A percentile compares a stretch with the other conserved stretches of the same genome.
Evolutionary conservation across 2,797 vertebrate species (phyloP).

Genomic region (Carduelis carduelis): DNA sequence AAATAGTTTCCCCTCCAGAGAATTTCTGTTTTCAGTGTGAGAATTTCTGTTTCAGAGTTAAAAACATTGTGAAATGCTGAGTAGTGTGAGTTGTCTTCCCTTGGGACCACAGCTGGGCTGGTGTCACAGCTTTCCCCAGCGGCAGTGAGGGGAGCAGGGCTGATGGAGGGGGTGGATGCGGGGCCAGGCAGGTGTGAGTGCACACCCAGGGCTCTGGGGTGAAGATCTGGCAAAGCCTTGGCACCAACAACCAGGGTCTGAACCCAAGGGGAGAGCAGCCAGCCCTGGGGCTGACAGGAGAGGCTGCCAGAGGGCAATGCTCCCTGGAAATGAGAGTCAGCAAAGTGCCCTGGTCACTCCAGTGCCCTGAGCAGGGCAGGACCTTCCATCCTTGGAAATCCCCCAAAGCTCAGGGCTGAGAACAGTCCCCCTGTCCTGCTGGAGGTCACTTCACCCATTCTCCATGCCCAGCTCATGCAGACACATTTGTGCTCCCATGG

Average conservation of each 20-base stretch:
- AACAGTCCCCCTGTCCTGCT: background rate
- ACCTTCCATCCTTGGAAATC: background rate
- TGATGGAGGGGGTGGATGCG: background rate
- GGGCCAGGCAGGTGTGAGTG: background rate
- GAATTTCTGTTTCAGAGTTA: background rate
- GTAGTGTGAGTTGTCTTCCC: background rate
- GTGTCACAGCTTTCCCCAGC: rapidly evolving
- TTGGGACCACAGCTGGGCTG: rapidly evolving
- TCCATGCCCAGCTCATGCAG: background rate
- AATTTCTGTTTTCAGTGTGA: background rate
- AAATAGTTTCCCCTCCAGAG: background rate
- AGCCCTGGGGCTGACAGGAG: rapidly evolving
- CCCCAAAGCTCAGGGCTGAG: background rate
- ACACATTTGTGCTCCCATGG: rapidly evolving
- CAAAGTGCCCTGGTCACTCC: background rate
- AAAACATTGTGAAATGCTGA: background rate
- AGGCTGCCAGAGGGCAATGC: background rate
- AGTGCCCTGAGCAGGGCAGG: rapidly evolving
- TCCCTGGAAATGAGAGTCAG: background rate
- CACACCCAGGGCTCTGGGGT: background rate
- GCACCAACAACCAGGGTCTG: background rate
- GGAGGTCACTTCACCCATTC: background rate
- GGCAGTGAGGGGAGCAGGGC: background rate
- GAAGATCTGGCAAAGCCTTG: background rate
- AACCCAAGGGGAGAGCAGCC: background rate